A percentile compares a stretch with the other conserved stretches of the same genome.
Conservation (phyloP, 2,113 vertebrate species). For the Cyanoramphus novaezelandiae region DNA sequence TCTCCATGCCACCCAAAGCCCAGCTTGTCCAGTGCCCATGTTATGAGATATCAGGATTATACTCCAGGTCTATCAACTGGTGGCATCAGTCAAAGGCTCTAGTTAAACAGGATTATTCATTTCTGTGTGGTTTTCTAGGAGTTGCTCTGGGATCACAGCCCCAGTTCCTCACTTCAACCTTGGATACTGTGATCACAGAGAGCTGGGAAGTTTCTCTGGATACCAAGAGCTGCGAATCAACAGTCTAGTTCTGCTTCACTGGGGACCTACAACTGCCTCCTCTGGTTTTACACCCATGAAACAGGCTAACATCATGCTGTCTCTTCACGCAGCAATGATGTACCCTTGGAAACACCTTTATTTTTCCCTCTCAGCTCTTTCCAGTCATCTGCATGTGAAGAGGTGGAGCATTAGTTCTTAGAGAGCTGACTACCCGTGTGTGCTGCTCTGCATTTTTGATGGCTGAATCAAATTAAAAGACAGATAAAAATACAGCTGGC, state of each 20-base stretch:
- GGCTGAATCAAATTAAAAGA: neutral
- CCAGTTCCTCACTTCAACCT: neutral
- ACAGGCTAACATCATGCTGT: rapidly evolving
- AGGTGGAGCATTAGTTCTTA: neutral
- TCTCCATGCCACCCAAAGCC: neutral
- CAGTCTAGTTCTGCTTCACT: neutral
- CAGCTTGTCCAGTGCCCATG: neutral
- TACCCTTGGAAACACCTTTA: neutral
- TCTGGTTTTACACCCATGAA: neutral
- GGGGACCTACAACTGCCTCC: too few relatives aligned
- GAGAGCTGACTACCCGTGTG: neutral
- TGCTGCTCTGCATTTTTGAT: neutral
- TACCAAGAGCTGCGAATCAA: too few relatives aligned
- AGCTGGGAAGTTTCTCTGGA: neutral
- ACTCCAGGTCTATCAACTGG: neutral
- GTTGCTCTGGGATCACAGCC: neutral
- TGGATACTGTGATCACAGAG: neutral
- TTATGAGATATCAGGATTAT: neutral
- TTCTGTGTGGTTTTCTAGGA: neutral
- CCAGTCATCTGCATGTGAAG: neutral
- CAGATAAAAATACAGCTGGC: neutral
- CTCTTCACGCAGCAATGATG: rapidly evolving
- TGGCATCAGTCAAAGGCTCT: neutral
- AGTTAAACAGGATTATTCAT: neutral
- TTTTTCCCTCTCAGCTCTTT: neutral